Conservation (phyloP, 2,113 vertebrate species). For the Copsychus sechellarum region DNA sequence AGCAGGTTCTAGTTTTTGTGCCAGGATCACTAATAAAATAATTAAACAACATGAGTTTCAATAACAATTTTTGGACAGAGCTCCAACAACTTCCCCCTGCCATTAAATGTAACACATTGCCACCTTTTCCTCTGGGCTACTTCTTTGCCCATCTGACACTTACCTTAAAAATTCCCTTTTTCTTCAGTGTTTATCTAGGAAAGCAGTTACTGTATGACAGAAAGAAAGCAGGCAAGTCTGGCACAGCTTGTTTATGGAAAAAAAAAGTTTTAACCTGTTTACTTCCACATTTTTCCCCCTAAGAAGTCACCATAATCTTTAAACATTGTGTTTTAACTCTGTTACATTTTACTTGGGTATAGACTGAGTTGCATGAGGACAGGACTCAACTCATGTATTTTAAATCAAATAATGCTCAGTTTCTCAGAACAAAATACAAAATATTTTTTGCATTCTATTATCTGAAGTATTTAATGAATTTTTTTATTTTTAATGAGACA, state of each 20-base stretch:
- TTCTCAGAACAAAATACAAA: background rate
- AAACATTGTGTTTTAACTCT: background rate
- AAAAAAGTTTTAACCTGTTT: background rate
- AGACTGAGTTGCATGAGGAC: background rate
- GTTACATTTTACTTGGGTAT: background rate
- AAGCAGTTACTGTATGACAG: background rate
- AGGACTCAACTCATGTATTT: background rate
- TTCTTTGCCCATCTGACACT: background rate
- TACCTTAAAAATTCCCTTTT: background rate
- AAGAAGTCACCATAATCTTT: background rate
- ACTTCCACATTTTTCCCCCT: background rate
- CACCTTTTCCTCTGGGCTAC: background rate
- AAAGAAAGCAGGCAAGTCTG: background rate
- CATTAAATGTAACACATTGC: background rate
- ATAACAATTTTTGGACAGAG: background rate
- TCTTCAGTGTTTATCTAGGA: background rate
- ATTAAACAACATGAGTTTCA: background rate
- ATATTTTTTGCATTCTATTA: background rate
- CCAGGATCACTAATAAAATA: background rate
- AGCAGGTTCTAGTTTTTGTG: background rate
- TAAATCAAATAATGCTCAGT: background rate
- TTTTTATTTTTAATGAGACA: background rate
- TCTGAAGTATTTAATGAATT: background rate
- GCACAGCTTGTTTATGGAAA: background rate
- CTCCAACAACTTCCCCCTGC: background rate